These are phyloP conservation scores for Drosophila gunungcola DNA, from an alignment of 1,140 invertebrate genomes.

Conservation along the genomic window DNA sequence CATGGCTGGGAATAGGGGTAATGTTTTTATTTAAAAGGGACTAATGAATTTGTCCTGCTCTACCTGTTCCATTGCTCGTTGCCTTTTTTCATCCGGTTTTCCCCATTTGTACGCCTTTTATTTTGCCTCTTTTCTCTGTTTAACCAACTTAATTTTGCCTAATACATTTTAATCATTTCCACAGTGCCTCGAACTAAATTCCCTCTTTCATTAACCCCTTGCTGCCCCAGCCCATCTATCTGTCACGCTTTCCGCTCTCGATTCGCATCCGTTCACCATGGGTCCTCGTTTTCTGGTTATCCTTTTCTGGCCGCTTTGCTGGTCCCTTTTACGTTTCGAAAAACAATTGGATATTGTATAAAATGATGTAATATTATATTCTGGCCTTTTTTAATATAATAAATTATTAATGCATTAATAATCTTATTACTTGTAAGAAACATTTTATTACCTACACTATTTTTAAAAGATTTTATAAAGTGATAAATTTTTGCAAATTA, in stretches of 20 bases:
- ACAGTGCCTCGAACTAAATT: constrained; percentile 27
- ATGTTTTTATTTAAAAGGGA: background rate
- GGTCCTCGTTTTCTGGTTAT: background rate
- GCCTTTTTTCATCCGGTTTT: background rate
- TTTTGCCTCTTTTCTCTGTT: background rate
- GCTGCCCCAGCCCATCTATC: constrained; percentile 29
- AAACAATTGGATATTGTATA: no score
- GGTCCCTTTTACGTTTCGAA: background rate
- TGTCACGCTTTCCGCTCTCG: constrained; percentile 65
- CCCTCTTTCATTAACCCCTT: constrained; percentile 10
- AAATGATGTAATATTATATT: no score
- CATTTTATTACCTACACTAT: no score
- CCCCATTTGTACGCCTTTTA: background rate
- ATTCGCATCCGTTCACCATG: constrained; percentile 54
- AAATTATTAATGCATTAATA: no score
- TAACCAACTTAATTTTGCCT: constrained; percentile 6
- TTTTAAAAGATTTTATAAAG: no score
- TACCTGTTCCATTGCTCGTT: background rate
- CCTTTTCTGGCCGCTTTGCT: constrained; percentile 5
- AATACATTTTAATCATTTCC: constrained; percentile 29
- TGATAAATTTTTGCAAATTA: no score
- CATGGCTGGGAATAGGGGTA: background rate
- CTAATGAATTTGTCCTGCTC: background rate
- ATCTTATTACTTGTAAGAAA: no score
- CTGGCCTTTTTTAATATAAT: no score